A percentile compares a stretch with the other conserved stretches of the same genome.
phyloP scores from a whole-genome alignment of 1,140 invertebrate species.

The Popillia japonica region DNA sequence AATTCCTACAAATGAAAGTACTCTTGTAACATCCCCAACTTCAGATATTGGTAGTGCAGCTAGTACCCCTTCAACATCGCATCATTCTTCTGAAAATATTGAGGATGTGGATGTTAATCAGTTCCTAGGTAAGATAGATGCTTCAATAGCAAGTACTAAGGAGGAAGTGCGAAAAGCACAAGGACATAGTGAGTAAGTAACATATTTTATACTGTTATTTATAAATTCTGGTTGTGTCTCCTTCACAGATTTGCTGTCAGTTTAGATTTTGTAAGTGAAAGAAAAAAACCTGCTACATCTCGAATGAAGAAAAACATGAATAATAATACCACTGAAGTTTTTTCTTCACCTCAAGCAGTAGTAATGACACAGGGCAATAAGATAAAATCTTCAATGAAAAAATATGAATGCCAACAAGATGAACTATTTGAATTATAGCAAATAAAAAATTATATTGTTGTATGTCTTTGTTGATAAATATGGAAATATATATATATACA shows the following conservation, averaged over 20 bases:
- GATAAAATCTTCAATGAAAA: slow-evolving; percentile 79
- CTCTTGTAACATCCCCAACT: slow-evolving; percentile 50
- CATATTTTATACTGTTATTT: slow-evolving; percentile 1
- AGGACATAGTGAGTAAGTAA: slow-evolving; percentile 74
- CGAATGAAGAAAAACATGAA: slow-evolving; percentile 57
- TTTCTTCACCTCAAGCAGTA: slow-evolving; percentile 66
- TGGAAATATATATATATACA: not conserved
- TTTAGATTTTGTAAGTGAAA: slow-evolving; percentile 50
- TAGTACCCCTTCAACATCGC: slow-evolving; percentile 40
- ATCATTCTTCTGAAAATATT: slow-evolving; percentile 46
- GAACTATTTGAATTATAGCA: slow-evolving; percentile 91
- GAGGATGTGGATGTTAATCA: slow-evolving; percentile 77
- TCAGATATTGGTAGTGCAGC: not conserved
- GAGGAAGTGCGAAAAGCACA: slow-evolving; percentile 84
- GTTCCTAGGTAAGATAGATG: slow-evolving; percentile 87
- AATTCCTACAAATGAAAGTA: slow-evolving; percentile 77
- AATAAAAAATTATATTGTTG: slow-evolving; percentile 19
- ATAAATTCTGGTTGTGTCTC: not conserved
- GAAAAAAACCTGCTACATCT: slow-evolving; percentile 57
- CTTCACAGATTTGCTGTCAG: slow-evolving; percentile 49
- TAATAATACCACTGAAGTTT: slow-evolving; percentile 51
- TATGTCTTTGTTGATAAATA: not conserved
- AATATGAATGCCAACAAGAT: slow-evolving; percentile 83
- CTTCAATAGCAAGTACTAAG: slow-evolving; percentile 83
- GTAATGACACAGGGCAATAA: slow-evolving; percentile 80